Evolutionary conservation across 2,113 vertebrate genomes (phyloP).

Genomic region (Natator depressus): DNA sequence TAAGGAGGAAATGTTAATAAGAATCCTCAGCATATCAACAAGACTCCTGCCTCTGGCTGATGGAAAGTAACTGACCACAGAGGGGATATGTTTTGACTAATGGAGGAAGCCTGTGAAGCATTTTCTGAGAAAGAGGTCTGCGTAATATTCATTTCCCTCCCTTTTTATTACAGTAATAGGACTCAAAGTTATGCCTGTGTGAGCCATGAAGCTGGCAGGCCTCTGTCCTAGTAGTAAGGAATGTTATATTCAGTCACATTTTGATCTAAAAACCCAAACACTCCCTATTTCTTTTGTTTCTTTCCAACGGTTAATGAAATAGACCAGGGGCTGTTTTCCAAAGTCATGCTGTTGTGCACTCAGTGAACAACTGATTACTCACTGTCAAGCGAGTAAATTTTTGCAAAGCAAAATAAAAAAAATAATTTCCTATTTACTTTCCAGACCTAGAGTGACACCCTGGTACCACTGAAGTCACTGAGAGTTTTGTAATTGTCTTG

Average conservation of each 20-base stretch:
- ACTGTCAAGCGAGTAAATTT: slow-evolving; percentile 27
- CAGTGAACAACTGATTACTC: slow-evolving; percentile 15
- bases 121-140: not conserved
- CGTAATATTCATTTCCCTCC: not conserved
- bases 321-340: not conserved
- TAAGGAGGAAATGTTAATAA: slow-evolving; percentile 32
- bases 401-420: slow-evolving; percentile 35
- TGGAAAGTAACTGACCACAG: slow-evolving; percentile 23
- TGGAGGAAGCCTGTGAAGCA: not conserved
- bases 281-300: slow-evolving; percentile 33
- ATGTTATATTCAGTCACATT: not conserved
- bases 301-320: slow-evolving; percentile 21
- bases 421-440: slow-evolving; percentile 46
- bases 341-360: not conserved
- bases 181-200: not conserved
- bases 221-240: not conserved
- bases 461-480: slow-evolving; percentile 5
- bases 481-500: slow-evolving; percentile 49
- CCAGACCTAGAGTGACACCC: slow-evolving; percentile 5
- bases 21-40: slow-evolving; percentile 10
- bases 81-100: not conserved
- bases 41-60: slow-evolving; percentile 18
- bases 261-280: not conserved
- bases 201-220: not conserved
- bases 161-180: not conserved